A percentile compares a stretch with the other conserved stretches of the same genome.
phyloP scores from a whole-genome alignment of 2,888 invertebrate genomes.

The Troglohyphantes excavatus region DNA sequence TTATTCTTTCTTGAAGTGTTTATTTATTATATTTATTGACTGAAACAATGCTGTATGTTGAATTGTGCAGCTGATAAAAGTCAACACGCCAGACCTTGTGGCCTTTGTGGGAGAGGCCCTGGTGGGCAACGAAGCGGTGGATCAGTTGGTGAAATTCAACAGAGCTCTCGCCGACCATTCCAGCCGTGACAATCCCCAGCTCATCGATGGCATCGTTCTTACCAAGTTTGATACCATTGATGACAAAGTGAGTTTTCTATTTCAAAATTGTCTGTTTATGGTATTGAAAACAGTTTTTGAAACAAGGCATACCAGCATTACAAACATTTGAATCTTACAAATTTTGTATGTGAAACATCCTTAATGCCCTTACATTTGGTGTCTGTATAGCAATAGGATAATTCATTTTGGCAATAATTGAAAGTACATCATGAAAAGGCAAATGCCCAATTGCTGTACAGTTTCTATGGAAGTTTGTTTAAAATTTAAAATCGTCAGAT shows the following conservation, averaged over 20 bases:
- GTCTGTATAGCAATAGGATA: too few species aligned
- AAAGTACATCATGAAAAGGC: too few species aligned
- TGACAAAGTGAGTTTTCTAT: constrained; percentile 93
- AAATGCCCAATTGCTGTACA: too few species aligned
- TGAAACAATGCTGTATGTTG: background rate
- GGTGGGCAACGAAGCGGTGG: constrained; percentile 99
- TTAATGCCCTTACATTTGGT: too few species aligned
- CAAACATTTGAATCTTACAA: too few species aligned
- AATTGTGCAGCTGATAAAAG: constrained; percentile 89
- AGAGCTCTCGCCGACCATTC: constrained; percentile 97
- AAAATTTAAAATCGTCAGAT: too few species aligned
- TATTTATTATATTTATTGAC: background rate
- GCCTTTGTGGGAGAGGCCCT: constrained; percentile 99
- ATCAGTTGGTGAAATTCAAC: constrained; percentile 99
- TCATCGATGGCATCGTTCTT: constrained; percentile 99
- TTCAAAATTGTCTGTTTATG: too few species aligned
- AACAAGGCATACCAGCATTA: too few species aligned
- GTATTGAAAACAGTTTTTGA: too few species aligned
- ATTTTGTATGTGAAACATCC: too few species aligned
- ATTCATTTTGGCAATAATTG: too few species aligned
- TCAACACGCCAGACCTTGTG: constrained; percentile 98
- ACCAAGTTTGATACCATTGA: constrained; percentile 99
- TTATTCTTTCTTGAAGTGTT: background rate
- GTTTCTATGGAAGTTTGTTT: too few species aligned
- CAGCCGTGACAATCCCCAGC: constrained; percentile 89